Conservation (phyloP, 2,113 vertebrate genomes). For the Patagioenas fasciata region DNA sequence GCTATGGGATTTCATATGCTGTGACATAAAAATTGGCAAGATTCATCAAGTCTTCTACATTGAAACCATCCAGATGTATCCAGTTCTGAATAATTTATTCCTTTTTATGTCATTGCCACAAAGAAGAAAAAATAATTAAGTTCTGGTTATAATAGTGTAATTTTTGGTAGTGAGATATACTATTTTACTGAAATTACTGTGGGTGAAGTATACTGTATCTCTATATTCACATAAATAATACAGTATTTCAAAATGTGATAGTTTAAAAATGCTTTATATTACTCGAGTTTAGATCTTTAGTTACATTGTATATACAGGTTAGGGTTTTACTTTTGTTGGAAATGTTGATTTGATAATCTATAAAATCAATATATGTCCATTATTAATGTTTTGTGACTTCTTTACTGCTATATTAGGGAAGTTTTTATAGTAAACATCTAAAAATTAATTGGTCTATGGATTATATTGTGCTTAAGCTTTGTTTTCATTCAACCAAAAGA, state of each 20-base stretch:
- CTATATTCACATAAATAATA: neutral
- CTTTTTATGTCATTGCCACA: neutral
- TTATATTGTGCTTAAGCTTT: neutral
- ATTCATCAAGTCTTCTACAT: neutral
- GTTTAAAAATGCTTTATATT: neutral
- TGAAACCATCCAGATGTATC: neutral
- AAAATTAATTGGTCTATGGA: neutral
- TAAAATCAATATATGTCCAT: neutral
- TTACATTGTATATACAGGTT: neutral
- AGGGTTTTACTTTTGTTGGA: neutral
- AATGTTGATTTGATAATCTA: neutral
- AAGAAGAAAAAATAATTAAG: neutral
- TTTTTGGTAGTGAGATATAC: neutral
- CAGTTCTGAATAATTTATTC: neutral
- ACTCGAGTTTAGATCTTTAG: neutral
- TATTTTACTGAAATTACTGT: neutral
- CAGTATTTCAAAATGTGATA: neutral
- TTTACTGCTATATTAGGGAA: neutral
- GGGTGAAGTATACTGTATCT: neutral
- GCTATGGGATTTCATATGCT: neutral
- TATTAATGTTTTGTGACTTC: neutral
- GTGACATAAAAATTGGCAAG: neutral
- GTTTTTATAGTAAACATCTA: neutral
- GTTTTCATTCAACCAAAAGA: neutral
- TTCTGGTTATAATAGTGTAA: neutral